Percentiles rank a stretch among this genome's conserved stretches.
These are phyloP conservation scores for Lacerta bilineata DNA, from an alignment of 2,797 vertebrate genomes.

Conservation along the genomic window DNA sequence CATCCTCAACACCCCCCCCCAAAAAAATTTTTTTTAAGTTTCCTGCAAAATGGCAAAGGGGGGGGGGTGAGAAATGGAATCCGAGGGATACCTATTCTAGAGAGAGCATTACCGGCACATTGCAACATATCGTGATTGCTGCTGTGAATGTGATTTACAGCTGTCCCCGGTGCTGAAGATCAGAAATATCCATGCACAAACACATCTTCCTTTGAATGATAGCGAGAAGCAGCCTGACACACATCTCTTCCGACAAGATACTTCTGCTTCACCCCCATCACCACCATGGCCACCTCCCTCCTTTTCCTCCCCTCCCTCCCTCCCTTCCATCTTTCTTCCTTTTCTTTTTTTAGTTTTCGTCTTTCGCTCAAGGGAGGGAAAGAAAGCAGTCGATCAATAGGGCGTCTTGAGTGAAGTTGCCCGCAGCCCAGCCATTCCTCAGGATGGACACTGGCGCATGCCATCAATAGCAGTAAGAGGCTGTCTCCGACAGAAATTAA, in stretches of 20 bases:
- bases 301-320: neutral
- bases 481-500: conserved; percentile 83
- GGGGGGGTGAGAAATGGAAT: conserved; percentile 39
- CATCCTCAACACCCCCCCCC: too few species aligned
- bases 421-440: conserved; percentile 87
- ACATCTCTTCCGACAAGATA: conserved; percentile 52
- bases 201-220: conserved; percentile 69
- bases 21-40: neutral
- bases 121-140: conserved; percentile 63
- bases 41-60: too few species aligned
- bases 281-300: conserved; percentile 28
- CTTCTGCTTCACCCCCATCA: conserved; percentile 50
- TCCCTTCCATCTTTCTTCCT: neutral
- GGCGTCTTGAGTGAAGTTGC: conserved; percentile 79
- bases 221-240: conserved; percentile 56
- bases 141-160: conserved; percentile 63
- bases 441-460: conserved; percentile 87
- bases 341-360: conserved; percentile 68
- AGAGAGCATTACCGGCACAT: conserved; percentile 58
- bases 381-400: conserved; percentile 86
- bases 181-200: conserved; percentile 63
- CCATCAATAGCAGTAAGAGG: conserved; percentile 88
- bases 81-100: conserved; percentile 58
- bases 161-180: conserved; percentile 60
- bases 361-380: conserved; percentile 76